A percentile compares a stretch with the other conserved stretches of the same genome.
These are phyloP conservation scores for Stichodactyla mertensii DNA, from an alignment of 64 coral and sea anemone species.

Conservation along the genomic window DNA sequence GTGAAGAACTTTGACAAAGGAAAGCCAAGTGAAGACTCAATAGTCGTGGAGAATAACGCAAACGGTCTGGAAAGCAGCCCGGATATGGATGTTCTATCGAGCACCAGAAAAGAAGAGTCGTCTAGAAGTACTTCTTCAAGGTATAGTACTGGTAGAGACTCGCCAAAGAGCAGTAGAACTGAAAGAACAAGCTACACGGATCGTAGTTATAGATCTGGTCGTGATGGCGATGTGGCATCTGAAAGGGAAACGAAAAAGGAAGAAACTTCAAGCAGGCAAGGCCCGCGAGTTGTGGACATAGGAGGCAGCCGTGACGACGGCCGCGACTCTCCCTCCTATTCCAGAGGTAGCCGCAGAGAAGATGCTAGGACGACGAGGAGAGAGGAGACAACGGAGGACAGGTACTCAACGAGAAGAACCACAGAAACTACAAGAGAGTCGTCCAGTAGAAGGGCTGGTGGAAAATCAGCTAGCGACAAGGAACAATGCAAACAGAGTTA, in stretches of 20 bases:
- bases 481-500: not conserved
- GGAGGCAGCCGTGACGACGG: not conserved
- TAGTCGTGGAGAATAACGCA: not conserved
- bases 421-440: not conserved
- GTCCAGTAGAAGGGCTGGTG: not conserved
- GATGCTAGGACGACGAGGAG: not conserved
- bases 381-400: too few species aligned
- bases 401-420: too few species aligned
- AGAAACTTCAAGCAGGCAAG: not conserved
- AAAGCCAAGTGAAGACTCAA: not conserved
- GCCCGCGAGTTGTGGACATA: not conserved
- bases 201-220: not conserved
- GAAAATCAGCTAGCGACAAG: not conserved
- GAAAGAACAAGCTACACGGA: not conserved
- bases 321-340: too few species aligned
- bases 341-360: not conserved
- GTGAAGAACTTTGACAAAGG: not conserved
- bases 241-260: not conserved
- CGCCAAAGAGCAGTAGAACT: not conserved
- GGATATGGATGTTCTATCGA: not conserved
- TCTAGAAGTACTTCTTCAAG: not conserved
- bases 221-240: not conserved
- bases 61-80: not conserved
- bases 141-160: not conserved
- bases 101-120: not conserved